phyloP scores from a whole-genome alignment of 2,797 vertebrate genomes.

The Gallinago nigripennis region DNA sequence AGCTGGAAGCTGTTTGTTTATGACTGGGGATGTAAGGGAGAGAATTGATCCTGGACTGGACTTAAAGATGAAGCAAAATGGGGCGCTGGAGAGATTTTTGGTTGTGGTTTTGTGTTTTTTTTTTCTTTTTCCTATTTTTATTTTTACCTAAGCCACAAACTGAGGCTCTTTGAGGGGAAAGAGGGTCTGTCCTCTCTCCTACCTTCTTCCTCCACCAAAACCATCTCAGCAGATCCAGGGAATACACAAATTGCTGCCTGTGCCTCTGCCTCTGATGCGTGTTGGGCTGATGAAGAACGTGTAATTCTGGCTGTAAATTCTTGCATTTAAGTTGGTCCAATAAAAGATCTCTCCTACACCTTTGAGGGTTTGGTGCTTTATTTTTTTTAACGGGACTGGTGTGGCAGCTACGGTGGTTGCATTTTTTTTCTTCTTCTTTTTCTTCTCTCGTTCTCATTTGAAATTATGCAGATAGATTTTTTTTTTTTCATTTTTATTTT shows the following conservation, averaged over 20 bases:
- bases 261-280: slow-evolving; percentile 41
- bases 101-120: not conserved
- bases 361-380: slow-evolving; percentile 53
- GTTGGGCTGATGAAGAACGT: slow-evolving; percentile 59
- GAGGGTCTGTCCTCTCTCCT: slow-evolving; percentile 42
- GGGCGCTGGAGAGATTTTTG: slow-evolving; percentile 70
- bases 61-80: slow-evolving; percentile 75
- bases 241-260: slow-evolving; percentile 46
- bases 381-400: slow-evolving; percentile 56
- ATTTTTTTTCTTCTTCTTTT: not conserved
- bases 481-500: not conserved
- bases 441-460: slow-evolving; percentile 53
- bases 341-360: slow-evolving; percentile 75
- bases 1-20: slow-evolving; percentile 79
- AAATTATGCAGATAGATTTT: slow-evolving; percentile 71
- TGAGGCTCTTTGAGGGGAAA: slow-evolving; percentile 27
- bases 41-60: slow-evolving; percentile 78
- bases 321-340: slow-evolving; percentile 70
- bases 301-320: slow-evolving; percentile 67
- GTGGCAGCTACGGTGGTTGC: not conserved
- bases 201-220: slow-evolving; percentile 13
- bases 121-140: slow-evolving; percentile 12
- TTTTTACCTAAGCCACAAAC: slow-evolving; percentile 60
- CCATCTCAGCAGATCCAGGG: slow-evolving; percentile 26
- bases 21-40: slow-evolving; percentile 73